These are phyloP conservation scores for Prionace glauca DNA, from an alignment of 2,797 vertebrate species.

Conservation along the genomic window DNA sequence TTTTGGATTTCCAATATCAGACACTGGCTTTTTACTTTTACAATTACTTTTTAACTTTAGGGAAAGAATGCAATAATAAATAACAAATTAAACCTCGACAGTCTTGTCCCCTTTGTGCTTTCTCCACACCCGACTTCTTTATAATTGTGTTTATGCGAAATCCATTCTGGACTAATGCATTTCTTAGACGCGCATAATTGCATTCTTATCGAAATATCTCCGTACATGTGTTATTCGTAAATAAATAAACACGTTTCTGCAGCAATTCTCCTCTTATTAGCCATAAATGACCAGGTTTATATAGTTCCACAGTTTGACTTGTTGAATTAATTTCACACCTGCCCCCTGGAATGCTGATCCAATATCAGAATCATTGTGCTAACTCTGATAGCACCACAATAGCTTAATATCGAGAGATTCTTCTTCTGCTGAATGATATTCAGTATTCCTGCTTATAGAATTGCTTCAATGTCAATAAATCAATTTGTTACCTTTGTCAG, in stretches of 20 bases:
- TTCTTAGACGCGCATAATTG: not conserved
- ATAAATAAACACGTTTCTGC: not conserved
- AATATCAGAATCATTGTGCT: not conserved
- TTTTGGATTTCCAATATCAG: not conserved
- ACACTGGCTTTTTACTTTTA: not conserved
- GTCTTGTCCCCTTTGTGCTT: not conserved
- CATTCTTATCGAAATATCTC: slow-evolving; percentile 2
- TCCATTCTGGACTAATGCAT: not conserved
- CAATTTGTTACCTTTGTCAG: not conserved
- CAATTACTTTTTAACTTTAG: not conserved
- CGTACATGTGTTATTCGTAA: not conserved
- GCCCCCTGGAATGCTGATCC: not conserved
- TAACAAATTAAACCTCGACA: not conserved
- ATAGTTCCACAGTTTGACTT: not conserved
- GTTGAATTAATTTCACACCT: not conserved
- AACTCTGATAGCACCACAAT: no score
- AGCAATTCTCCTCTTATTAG: not conserved
- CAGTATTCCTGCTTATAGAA: not conserved
- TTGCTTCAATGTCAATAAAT: not conserved
- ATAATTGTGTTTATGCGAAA: not conserved
- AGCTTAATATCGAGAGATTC: not conserved
- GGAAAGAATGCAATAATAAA: not conserved
- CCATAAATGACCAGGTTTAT: not conserved
- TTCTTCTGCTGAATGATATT: not conserved
- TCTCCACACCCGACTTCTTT: not conserved